These are phyloP conservation scores for Acrocephalus arundinaceus DNA, from an alignment of 2,113 vertebrate genomes.

Conservation along the genomic window DNA sequence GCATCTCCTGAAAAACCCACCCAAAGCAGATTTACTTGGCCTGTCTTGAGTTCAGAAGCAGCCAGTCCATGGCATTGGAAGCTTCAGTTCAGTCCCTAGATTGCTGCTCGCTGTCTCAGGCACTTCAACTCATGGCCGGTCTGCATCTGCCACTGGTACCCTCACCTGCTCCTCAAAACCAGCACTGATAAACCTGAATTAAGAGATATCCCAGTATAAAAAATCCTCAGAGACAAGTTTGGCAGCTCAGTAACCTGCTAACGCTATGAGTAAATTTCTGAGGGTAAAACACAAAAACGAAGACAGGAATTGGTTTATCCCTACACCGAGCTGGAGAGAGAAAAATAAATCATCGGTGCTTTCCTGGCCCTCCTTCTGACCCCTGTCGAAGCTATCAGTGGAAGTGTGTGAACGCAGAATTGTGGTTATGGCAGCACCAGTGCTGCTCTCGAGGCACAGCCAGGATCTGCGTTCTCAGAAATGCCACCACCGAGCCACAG, in stretches of 20 bases:
- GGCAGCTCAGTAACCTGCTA: background rate
- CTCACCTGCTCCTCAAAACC: background rate
- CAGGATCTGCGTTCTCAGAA: background rate
- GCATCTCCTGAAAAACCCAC: background rate
- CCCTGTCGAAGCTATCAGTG: background rate
- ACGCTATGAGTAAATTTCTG: fast-evolving
- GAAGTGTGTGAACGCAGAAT: background rate
- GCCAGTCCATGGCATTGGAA: background rate
- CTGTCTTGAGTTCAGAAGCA: background rate
- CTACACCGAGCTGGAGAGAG: fast-evolving
- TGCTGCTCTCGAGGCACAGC: background rate
- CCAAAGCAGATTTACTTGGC: background rate
- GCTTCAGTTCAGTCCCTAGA: background rate
- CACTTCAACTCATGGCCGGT: background rate
- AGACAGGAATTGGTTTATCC: background rate
- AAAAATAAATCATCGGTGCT: background rate
- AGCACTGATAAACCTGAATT: background rate
- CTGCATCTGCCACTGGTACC: background rate
- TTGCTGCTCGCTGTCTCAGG: background rate
- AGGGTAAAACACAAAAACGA: background rate
- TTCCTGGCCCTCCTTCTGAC: background rate
- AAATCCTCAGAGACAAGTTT: background rate
- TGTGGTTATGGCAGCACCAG: background rate
- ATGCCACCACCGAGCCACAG: background rate
- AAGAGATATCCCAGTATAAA: background rate